Base-by-base conservation (phyloP, 2,797 vertebrate genomes). In the Molossus molossus region DNA sequence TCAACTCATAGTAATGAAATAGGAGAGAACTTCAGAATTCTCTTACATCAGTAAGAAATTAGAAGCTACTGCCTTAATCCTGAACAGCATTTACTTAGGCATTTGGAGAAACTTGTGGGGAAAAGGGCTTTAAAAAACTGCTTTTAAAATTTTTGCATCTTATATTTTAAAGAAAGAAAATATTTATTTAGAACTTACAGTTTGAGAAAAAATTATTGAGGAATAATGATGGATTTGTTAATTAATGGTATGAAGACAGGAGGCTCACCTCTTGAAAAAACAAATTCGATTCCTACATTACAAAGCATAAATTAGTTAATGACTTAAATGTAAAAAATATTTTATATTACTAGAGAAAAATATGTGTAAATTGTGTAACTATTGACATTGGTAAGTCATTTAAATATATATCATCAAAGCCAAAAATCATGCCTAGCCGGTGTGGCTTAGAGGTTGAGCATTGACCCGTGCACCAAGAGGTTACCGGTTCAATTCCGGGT, bases 351-450 rank as follows among this genome's bases (percentile, higher is more conserved):
- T 73, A 77, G 10, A 93, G 40, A 0, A 88, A 88, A 91, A 81
- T 65, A 62, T 57, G 58, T 23, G 2, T 75, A 85, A 64, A 79
- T 86, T 58, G 0, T 57, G 6, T 45, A n/a, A 70, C 5, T 77
- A 55, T 53, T 81, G 53, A 58, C 11, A 62, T 64, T 83, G 25
- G 0, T 75, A 53, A 89, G 5, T n/a, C 25, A 80, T 60, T 73
- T 82, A 57, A 72, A 91, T 86, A 87, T 14, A 77, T 81, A 58
- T 45, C 40, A 45, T 45, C 40, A 75, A 90, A 92, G 4, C 72
- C 67, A 76, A 88, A 70, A 65, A 18, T 91, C 20, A 70, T 76
- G 40, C 40, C 40, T 6, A 45, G 40, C 40, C 6, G 3, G 40
- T 45, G 40, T 45, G 40, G 40, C 3, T 45, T 6, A 45, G 40